Evolutionary conservation across 1,140 invertebrate genomes (phyloP), one percentile per base, ranked within the genome.

Genomic region (Tetramorium alpestre): DNA sequence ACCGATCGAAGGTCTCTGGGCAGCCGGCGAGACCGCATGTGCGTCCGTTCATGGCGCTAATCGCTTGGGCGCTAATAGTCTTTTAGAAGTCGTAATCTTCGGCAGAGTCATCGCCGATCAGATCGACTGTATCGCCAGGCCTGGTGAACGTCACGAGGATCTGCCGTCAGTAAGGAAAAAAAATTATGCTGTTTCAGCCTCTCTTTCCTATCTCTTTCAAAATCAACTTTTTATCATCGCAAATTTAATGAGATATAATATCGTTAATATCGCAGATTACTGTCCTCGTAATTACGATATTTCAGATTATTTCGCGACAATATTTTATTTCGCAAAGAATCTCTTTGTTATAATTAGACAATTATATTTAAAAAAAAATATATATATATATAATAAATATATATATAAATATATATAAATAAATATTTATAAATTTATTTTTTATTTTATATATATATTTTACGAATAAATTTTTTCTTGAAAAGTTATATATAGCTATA

Each of bases 31-130:
- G 91, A 93, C 94, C 5, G 96, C 95, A 1, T 96, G 95, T 47
- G 91, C 92, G 3, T 98, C 97, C 0, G 98, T 98, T 3, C 98
- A 98, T 92, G 98, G 98, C 51, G 98, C 98, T 25, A 98, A 99
- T 93, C 95, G 98, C 47, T 95, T 98, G 0, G 98, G 98, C 22
- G 98, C 98, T 11, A 98, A 98, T 94, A 98, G 98, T 5, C 95
- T 98, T 11, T 95, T 98, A 0, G 98, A 99, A 96, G 93, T 98
- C 58, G 97, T 99, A 11, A 97, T 98, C 18, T 99, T 98, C 94
- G 98, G 98, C 60, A 96, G 97, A 78, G 97, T 97, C 11, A 97
- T 97, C 92, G 97, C 98, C 51, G 96, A 97, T 76, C 97, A 97
- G 8, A 98, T 98, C 91, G 95, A 96, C n/a, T 95, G 96, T 81